Evolutionary conservation across 30 jellyfish, hydroid and myxozoan genomes (phyloP), one percentile per base, ranked within the genome.

Genomic region (Mastigias papua): DNA sequence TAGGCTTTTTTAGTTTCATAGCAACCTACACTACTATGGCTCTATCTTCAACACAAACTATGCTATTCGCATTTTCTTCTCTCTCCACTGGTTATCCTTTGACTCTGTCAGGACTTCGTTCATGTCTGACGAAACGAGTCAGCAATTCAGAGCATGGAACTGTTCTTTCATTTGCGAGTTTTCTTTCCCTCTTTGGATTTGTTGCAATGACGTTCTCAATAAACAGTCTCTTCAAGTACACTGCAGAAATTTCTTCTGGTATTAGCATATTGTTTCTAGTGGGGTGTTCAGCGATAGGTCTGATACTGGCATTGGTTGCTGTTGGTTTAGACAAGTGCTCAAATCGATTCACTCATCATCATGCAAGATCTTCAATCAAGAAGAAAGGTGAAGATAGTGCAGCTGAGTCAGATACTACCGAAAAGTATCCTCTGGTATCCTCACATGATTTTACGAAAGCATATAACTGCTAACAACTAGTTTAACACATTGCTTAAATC

Each of bases 41-140:
- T 0, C 37, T 75, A 0, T 75, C 73, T 6, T 48, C 32, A 30
- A 75, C 74, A 26, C 54, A 26, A 26, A 50, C 86, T 6, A 42
- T 34, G 29, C 66, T 75, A 74, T 25, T 75, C 57, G 50, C 15
- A 21, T 48, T 48, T 62, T 6, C 86, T 27, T 1, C 58, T 0
- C 57, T 75, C 30, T 48, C 86, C 48, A 22, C 35, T n/a, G 68
- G 68, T 16, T 72, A 72, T 25, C 34, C 83, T 58, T 22, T 72
- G 83, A 34, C 83, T 1, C 37, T 34, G 69, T 32, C 83, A 17
- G 83, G 68, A 22, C 34, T 72, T 7, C 83, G 83, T 29, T 48
- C 83, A 25, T 33, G 66, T 42, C 21, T 72, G 34, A 72, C 83
- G 20, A 72, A 72, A 51, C 42, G 48, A 42, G 83, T 72, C 0